Conservation (phyloP, 2,113 vertebrate species). For the Solea solea region DNA sequence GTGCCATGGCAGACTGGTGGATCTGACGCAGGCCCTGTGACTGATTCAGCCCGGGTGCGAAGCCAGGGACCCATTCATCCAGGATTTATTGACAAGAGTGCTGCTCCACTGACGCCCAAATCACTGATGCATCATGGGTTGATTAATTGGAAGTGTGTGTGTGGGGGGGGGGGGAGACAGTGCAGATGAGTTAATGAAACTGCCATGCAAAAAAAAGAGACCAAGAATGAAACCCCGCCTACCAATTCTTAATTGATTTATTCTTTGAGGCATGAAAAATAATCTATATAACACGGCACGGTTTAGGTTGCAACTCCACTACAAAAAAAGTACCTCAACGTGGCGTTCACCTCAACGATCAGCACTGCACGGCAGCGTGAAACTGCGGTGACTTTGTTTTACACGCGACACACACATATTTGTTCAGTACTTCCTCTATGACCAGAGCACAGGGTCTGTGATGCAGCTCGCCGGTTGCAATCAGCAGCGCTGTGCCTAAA, state of each 20-base stretch:
- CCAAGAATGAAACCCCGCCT: constrained; percentile 12
- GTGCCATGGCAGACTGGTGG: constrained; percentile 58
- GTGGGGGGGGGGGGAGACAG: constrained; percentile 13
- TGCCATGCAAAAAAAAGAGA: constrained; percentile 5
- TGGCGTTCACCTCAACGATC: too few relatives aligned
- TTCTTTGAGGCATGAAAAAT: not conserved
- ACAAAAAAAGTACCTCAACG: too few relatives aligned
- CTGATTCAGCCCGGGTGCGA: constrained; percentile 61
- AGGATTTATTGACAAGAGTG: constrained; percentile 68
- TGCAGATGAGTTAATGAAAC: constrained; percentile 64
- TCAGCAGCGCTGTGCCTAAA: too few relatives aligned
- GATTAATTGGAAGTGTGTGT: constrained; percentile 70
- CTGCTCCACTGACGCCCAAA: constrained; percentile 57
- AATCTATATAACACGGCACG: too few relatives aligned
- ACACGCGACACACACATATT: too few relatives aligned
- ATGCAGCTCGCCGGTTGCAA: too few relatives aligned
- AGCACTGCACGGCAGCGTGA: too few relatives aligned
- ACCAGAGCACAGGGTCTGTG: too few relatives aligned
- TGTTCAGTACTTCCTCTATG: too few relatives aligned
- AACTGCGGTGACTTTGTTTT: too few relatives aligned
- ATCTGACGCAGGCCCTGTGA: constrained; percentile 62
- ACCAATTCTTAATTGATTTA: not conserved
- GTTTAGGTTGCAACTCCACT: too few relatives aligned
- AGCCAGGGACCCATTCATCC: constrained; percentile 68
- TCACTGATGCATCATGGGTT: constrained; percentile 69